Evolutionary conservation across 2,888 invertebrate species (phyloP).

Genomic region (Dyspetes luteomarginatus): DNA sequence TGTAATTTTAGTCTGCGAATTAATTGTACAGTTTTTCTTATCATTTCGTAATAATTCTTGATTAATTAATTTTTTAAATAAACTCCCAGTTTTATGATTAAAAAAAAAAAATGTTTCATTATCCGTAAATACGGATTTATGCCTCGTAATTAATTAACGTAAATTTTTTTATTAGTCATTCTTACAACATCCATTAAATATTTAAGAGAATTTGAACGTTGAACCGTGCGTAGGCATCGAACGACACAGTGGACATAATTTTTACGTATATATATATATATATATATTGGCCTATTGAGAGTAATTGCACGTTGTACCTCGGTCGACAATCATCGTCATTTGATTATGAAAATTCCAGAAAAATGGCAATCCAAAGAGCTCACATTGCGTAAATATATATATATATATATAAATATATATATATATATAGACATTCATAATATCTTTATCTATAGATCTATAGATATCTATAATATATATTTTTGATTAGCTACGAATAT

Average conservation of each 20-base stretch:
- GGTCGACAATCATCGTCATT: neutral
- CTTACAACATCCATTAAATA: constrained; percentile 22
- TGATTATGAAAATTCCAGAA: neutral
- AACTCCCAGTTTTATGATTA: neutral
- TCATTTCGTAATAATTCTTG: neutral
- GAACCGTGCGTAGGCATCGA: constrained; percentile 50
- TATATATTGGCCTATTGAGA: neutral
- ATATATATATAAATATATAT: neutral
- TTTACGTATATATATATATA: constrained; percentile 3
- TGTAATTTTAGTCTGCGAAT: no score
- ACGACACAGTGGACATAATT: constrained; percentile 22
- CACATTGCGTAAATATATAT: neutral
- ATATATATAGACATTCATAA: neutral
- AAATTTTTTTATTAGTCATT: constrained; percentile 36
- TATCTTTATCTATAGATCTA: no score
- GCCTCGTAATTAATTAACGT: neutral
- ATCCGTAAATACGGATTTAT: neutral
- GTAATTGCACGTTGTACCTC: constrained; percentile 48
- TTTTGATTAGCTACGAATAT: no score
- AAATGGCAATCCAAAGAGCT: neutral
- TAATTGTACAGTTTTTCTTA: neutral
- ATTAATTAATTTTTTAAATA: neutral
- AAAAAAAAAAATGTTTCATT: neutral
- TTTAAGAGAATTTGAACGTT: constrained; percentile 46
- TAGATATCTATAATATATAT: no score